Percentiles rank a stretch among this genome's conserved stretches.
Conservation (phyloP, 2,113 vertebrate genomes). For the Macaca fascicularis region DNA sequence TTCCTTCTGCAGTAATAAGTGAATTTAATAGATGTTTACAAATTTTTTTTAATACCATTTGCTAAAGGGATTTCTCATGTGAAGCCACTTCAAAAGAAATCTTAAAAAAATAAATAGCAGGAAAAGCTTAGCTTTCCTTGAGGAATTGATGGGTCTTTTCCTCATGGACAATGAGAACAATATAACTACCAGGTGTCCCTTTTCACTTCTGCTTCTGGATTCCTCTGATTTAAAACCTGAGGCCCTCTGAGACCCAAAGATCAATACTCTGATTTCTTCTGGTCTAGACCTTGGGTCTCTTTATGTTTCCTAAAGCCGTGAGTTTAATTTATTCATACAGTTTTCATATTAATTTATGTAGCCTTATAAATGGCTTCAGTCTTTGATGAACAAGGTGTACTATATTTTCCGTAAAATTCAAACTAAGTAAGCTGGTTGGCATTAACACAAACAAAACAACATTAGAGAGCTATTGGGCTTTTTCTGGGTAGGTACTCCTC, state of each 20-base stretch:
- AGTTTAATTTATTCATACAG: neutral
- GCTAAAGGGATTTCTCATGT: neutral
- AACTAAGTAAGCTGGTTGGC: neutral
- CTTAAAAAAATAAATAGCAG: neutral
- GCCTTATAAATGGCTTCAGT: neutral
- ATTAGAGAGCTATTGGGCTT: neutral
- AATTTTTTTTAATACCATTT: neutral
- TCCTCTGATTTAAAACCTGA: neutral
- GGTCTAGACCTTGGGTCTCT: neutral
- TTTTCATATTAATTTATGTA: slow-evolving; percentile 2
- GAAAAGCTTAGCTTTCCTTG: neutral
- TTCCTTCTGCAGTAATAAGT: neutral
- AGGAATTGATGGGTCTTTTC: neutral
- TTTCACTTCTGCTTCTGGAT: neutral
- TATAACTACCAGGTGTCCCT: neutral
- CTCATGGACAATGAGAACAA: neutral
- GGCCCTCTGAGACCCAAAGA: neutral
- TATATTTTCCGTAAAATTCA: neutral
- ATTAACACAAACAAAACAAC: neutral
- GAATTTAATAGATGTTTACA: neutral
- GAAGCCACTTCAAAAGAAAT: neutral
- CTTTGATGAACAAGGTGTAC: neutral
- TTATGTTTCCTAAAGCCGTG: neutral
- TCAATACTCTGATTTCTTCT: neutral
- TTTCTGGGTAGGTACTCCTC: neutral